Evolutionary conservation across 2,113 vertebrate genomes (phyloP).

Genomic region (Larimichthys polyactis): DNA sequence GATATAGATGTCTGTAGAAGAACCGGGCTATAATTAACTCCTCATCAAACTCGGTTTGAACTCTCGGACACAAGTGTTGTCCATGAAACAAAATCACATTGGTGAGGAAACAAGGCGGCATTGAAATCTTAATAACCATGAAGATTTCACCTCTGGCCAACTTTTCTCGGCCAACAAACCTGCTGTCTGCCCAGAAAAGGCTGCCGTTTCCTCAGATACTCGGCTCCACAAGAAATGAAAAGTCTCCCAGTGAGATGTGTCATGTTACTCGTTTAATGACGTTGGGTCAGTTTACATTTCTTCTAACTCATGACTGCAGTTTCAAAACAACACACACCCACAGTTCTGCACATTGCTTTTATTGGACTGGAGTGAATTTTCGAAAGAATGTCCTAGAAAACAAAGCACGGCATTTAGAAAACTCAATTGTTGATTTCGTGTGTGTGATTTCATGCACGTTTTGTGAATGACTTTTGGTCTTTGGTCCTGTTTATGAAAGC

Average conservation of each 20-base stretch:
- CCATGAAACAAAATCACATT: constrained; percentile 14
- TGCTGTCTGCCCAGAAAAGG: constrained; percentile 17
- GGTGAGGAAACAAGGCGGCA: constrained; percentile 19
- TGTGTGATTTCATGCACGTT: background rate
- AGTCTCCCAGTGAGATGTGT: constrained; percentile 15
- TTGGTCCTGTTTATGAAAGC: background rate
- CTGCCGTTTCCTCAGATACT: constrained; percentile 27
- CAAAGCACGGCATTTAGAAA: background rate
- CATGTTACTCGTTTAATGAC: constrained; percentile 1
- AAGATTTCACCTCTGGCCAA: constrained; percentile 22
- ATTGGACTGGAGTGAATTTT: background rate
- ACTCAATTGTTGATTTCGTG: constrained; percentile 8
- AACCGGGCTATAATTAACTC: constrained; percentile 43
- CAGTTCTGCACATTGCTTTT: constrained; percentile 1
- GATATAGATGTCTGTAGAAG: constrained; percentile 2
- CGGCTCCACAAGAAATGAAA: constrained; percentile 42
- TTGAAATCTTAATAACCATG: constrained; percentile 31
- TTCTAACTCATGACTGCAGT: background rate
- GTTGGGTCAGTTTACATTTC: constrained; percentile 19
- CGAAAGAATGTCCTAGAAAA: background rate
- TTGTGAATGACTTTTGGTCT: background rate
- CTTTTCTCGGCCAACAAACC: constrained; percentile 26
- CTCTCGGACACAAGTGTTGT: background rate
- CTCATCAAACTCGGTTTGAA: constrained; percentile 22
- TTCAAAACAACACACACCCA: background rate